Evolutionary conservation across 2,888 invertebrate genomes (phyloP), one percentile per base, ranked within the genome.

Genomic region (Eupelmus urozonus): DNA sequence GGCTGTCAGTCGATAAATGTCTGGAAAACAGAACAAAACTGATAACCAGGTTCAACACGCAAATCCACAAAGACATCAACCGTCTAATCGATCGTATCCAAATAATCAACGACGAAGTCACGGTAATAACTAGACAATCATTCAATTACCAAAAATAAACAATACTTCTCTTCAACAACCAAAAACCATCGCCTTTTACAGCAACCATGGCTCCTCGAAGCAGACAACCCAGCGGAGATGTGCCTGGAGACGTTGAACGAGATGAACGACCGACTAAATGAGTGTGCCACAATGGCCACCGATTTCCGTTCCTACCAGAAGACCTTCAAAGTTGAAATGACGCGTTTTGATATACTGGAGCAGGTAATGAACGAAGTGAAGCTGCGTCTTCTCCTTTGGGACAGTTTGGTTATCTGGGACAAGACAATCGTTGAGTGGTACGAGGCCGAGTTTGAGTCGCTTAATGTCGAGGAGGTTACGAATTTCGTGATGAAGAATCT

Each of bases 251-350:
- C 93, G 9, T 90, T 97, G 4, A 92, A 92, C 5, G 92, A 92
- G 1, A 90, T 97, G 0, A 90, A 92, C 77, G 92, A 92, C 1
- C 92, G 93, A 80, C 91, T 97, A 25, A 89, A 90, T 16, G 92
- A 90, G 0, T 94, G 95, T 80, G 92, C 94, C 69, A 91, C 92
- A n/a, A 91, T 92, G 76, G 95, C 96, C 0, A 93, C 92, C 72
- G 94, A 95, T 85, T 96, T 94, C 86, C 93, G 95, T 81, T 92
- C 93, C 0, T 95, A 96, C 91, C 97, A 97, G 89, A 96, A 95
- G 87, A 93, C 95, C 86, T 96, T 97, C 85, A 94, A 95, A 91
- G 93, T 97, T 81, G 96, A 97, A 85, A 94, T 96, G 18, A 95
- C 96, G 0, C 92, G 96, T 85, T 94, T 95, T 86, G 96, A 96